phyloP scores from a whole-genome alignment of 2,888 invertebrate genomes.

The Idaea aversata region DNA sequence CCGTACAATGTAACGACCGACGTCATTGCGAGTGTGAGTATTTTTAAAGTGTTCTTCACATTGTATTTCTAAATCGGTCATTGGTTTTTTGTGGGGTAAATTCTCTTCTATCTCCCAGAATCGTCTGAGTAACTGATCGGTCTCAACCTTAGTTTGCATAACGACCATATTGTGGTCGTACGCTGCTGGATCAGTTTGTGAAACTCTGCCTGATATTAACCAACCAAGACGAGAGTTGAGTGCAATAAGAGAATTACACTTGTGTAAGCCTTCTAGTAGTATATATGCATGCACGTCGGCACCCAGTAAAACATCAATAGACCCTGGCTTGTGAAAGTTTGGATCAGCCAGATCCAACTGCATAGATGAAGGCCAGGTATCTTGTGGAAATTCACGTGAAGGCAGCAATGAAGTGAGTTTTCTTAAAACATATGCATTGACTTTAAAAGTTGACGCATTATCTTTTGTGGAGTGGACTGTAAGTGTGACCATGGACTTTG shows the following conservation, averaged over 20 bases:
- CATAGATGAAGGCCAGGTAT: constrained; percentile 15
- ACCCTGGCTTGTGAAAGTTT: constrained; percentile 23
- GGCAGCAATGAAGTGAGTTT: constrained; percentile 22
- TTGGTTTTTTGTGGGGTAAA: constrained; percentile 14
- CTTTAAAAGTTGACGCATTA: constrained; percentile 1
- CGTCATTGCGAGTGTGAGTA: constrained; percentile 11
- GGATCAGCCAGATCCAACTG: constrained; percentile 21
- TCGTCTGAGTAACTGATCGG: constrained; percentile 21
- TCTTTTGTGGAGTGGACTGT: constrained; percentile 12
- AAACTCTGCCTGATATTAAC: constrained; percentile 24
- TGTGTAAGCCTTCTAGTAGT: constrained; percentile 22
- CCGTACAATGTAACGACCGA: constrained; percentile 24
- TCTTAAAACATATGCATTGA: constrained; percentile 21
- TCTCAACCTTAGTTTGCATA: constrained; percentile 19
- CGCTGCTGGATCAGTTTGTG: constrained; percentile 16
- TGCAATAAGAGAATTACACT: constrained; percentile 19
- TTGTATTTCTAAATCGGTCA: constrained; percentile 20
- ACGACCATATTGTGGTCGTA: constrained; percentile 19
- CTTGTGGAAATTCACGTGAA: constrained; percentile 12
- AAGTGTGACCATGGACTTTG: constrained; percentile 23
- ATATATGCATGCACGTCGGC: constrained; percentile 28
- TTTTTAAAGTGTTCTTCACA: constrained; percentile 25
- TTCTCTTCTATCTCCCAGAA: constrained; percentile 31
- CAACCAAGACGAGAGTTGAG: constrained; percentile 25
- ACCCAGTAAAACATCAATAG: constrained; percentile 24